Evolutionary conservation across 2,888 invertebrate genomes (phyloP), one percentile per base, ranked within the genome.

Genomic region (Aethes cnicana): DNA sequence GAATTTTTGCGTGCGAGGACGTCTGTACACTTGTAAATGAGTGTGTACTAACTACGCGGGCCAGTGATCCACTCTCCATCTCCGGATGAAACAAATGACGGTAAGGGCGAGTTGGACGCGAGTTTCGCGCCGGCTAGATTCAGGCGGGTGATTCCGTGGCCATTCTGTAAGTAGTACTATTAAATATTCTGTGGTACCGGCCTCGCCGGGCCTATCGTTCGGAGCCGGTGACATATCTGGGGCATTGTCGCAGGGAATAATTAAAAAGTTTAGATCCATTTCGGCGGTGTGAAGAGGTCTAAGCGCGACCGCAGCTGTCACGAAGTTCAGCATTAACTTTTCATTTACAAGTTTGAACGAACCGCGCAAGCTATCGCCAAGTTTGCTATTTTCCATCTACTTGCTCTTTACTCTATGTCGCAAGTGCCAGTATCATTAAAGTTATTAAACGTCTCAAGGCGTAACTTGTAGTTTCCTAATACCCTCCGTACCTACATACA

Each of bases 261-360:
- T 81, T 81, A 79, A 81, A 81, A 83, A 80, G 78, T 82, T 79
- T 66, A 68, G 72, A 77, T 78, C 79, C 71, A 76, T 81, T 75
- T 66, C 61, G 66, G 69, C 70, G 61, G 65, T 65, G 72, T 68
- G 68, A 73, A 71, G 61, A 74, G 75, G 74, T 70, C 72, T 74
- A 69, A 68, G 63, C 62, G 64, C 66, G 67, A 61, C 74, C 75
- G 74, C 73, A 72, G 70, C 78, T 79, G 81, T 81, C 82, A 77
- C 62, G 61, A 82, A 84, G 72, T 84, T 82, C 70, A 66, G 73
- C 81, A 77, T 84, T 84, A 84, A 84, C 83, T 84, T 85, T 84
- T 82, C 83, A 85, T 85, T 84, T 83, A 77, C 77, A 82, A 84
- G 78, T 83, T 84, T 69, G 62, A 69, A 66, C 70, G 70, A 76